Evolutionary conservation across 2,113 vertebrate genomes (phyloP).

Genomic region (Craseonycteris thonglongyai): DNA sequence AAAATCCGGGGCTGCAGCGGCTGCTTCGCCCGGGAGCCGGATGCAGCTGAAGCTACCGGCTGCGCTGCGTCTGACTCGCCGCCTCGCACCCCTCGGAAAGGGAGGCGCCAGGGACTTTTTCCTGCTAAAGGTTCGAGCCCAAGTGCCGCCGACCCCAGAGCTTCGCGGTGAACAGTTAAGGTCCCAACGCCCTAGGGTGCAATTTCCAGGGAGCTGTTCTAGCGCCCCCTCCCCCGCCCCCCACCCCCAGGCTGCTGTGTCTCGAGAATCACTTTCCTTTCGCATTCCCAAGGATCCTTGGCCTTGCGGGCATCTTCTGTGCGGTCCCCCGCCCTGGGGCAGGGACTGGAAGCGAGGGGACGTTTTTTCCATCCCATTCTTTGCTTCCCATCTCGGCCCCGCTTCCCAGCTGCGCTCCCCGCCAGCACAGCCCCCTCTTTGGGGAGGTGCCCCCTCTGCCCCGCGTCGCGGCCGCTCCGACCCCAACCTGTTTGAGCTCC

Average conservation of each 20-base stretch:
- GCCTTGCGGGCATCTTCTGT: not conserved
- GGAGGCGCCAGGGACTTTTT: not conserved
- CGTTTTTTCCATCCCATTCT: not conserved
- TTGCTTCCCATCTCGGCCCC: not conserved
- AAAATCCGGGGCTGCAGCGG: not conserved
- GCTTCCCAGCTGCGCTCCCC: not conserved
- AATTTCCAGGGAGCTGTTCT: not conserved
- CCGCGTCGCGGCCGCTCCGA: not conserved
- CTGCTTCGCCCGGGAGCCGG: not conserved
- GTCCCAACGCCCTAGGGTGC: not conserved
- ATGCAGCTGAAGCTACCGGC: not conserved
- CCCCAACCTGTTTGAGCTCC: constrained; percentile 72
- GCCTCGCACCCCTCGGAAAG: not conserved
- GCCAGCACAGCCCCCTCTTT: not conserved
- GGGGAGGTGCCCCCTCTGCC: not conserved
- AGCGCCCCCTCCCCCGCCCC: not conserved
- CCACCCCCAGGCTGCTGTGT: not conserved
- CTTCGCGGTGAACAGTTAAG: not conserved
- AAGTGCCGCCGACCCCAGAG: not conserved
- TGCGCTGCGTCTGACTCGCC: not conserved
- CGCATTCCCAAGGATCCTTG: not conserved
- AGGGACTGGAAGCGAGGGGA: not conserved
- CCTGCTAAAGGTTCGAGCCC: not conserved
- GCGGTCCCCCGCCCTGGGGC: not conserved
- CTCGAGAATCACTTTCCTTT: constrained; percentile 4